Conservation (phyloP, 2,888 invertebrate genomes). For the Agrochola lychnidis region DNA sequence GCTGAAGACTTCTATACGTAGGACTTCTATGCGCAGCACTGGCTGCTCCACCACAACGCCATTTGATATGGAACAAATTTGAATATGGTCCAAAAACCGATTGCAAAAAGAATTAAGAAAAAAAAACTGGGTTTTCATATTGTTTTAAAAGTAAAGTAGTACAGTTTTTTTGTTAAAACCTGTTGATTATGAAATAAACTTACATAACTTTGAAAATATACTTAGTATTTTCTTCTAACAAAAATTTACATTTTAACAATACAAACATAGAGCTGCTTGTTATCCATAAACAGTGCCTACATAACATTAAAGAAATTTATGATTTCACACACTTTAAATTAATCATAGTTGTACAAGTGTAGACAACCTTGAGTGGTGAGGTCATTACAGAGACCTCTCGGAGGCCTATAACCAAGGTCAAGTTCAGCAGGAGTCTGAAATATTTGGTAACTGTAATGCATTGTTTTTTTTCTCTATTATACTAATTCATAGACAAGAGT, state of each 20-base stretch:
- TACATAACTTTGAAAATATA: neutral
- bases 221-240: neutral
- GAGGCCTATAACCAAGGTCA: conserved; percentile 56
- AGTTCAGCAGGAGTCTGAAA: conserved; percentile 40
- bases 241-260: neutral
- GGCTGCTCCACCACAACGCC: too few relatives aligned
- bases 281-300: neutral
- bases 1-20: too few relatives aligned
- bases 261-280: neutral
- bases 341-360: conserved; percentile 33
- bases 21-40: too few relatives aligned
- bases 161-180: too few relatives aligned
- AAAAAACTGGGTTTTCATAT: neutral
- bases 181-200: too few relatives aligned
- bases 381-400: conserved; percentile 39
- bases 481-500: conserved; percentile 3
- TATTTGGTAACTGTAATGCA: neutral
- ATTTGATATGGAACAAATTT: too few relatives aligned
- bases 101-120: too few relatives aligned
- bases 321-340: conserved; percentile 35
- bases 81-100: too few relatives aligned
- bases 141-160: neutral
- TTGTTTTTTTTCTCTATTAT: neutral
- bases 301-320: conserved; percentile 25
- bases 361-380: conserved; percentile 56